These are phyloP conservation scores for Drosophila truncata DNA, from an alignment of 1,140 invertebrate species.

Conservation along the genomic window DNA sequence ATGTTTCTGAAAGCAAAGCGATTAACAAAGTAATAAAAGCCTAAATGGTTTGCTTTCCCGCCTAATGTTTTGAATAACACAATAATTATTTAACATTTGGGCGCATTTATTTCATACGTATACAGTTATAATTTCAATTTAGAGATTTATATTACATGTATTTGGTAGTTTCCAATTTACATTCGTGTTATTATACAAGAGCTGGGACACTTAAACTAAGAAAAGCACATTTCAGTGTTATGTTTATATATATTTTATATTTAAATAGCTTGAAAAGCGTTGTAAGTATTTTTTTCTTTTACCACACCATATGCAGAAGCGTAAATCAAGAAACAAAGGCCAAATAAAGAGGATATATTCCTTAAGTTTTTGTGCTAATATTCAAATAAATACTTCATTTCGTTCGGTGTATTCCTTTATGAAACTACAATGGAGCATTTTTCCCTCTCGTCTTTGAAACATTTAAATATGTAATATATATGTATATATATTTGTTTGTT, in stretches of 20 bases:
- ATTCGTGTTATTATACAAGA: conserved; percentile 60
- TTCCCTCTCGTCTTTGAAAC: conserved; percentile 51
- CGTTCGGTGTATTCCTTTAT: conserved; percentile 28
- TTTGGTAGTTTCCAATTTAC: conserved; percentile 31
- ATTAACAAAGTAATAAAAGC: no score
- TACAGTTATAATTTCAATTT: conserved; percentile 46
- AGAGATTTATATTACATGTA: conserved; percentile 60
- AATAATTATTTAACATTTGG: conserved; percentile 41
- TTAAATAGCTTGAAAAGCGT: conserved; percentile 8
- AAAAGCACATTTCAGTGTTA: conserved; percentile 49
- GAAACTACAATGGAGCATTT: conserved; percentile 76
- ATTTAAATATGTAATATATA: conserved; percentile 54
- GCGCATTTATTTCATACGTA: conserved; percentile 58
- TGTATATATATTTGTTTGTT: conserved; percentile 10
- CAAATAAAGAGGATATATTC: conserved; percentile 20
- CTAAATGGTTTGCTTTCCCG: not conserved
- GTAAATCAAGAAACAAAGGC: conserved; percentile 31
- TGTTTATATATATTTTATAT: conserved; percentile 7
- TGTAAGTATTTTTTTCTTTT: conserved; percentile 68
- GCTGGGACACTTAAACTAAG: conserved; percentile 70
- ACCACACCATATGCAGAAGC: conserved; percentile 83
- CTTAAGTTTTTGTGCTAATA: conserved; percentile 46
- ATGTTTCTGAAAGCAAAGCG: no score
- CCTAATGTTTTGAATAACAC: not conserved
- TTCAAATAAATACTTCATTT: conserved; percentile 31